A percentile compares a stretch with the other conserved stretches of the same genome.
Conservation (phyloP, 1,140 invertebrate species). For the Macrotrachela quadricornifera region DNA sequence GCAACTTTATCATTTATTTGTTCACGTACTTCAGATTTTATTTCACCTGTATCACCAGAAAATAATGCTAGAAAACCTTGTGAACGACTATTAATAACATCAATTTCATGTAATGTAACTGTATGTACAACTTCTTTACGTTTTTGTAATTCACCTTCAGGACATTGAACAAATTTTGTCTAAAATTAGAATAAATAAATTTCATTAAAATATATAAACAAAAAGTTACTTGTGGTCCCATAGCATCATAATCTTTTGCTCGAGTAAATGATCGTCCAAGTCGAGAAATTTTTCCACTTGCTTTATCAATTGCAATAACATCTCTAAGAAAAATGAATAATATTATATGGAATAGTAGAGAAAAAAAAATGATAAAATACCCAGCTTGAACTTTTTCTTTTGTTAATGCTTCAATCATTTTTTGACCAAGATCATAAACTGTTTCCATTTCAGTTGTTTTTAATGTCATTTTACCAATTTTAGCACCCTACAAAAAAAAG, state of each 20-base stretch:
- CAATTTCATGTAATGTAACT: constrained; percentile 90
- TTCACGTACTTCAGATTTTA: constrained; percentile 84
- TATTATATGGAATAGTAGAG: no score
- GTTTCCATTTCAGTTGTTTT: constrained; percentile 99
- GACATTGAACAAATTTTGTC: constrained; percentile 81
- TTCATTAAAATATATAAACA: neutral
- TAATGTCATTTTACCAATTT: constrained; percentile 69
- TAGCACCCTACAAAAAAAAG: constrained; percentile 45
- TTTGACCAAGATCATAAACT: constrained; percentile 87
- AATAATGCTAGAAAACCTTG: constrained; percentile 92
- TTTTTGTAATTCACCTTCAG: constrained; percentile 92
- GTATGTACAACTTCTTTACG: constrained; percentile 97
- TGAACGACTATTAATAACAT: constrained; percentile 87
- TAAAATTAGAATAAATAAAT: constrained; percentile 17
- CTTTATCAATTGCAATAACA: constrained; percentile 90
- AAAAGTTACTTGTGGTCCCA: constrained; percentile 43
- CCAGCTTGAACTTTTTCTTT: constrained; percentile 66
- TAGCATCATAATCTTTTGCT: constrained; percentile 90
- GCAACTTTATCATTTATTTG: constrained; percentile 94
- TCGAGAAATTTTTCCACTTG: constrained; percentile 83
- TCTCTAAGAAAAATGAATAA: constrained; percentile 40
- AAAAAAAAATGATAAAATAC: constrained; percentile 14
- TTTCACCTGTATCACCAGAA: constrained; percentile 94
- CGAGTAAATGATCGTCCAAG: constrained; percentile 80
- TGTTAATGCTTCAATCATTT: constrained; percentile 89